Evolutionary conservation across 2,113 vertebrate genomes (phyloP).

Genomic region (Ginglymostoma cirratum): DNA sequence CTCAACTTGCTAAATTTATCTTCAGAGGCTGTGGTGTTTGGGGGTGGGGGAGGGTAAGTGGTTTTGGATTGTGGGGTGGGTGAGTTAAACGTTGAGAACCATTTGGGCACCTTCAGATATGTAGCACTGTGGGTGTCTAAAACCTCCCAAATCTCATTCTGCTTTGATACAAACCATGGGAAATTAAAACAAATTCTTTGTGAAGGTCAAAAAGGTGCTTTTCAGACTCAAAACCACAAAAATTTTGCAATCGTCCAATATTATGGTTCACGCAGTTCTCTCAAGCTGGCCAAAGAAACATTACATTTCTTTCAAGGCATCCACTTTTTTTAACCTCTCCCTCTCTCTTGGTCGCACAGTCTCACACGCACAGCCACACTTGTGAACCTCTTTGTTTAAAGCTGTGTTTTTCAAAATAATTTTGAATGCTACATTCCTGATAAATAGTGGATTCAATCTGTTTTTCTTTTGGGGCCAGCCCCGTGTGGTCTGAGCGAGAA

Average conservation of each 20-base stretch:
- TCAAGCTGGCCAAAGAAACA: not conserved
- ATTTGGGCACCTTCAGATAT: not conserved
- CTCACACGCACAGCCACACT: not conserved
- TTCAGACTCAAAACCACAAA: constrained; percentile 21
- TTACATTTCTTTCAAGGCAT: not conserved
- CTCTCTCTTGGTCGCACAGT: not conserved
- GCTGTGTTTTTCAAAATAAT: not conserved
- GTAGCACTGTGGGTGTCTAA: not conserved
- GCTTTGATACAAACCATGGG: not conserved
- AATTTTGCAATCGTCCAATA: constrained; percentile 13
- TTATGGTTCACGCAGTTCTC: not conserved
- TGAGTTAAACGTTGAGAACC: not conserved
- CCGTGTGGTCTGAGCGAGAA: not conserved
- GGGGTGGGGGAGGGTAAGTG: too few relatives aligned
- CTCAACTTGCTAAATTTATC: not conserved
- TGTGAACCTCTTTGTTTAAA: not conserved
- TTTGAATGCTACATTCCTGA: not conserved
- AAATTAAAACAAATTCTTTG: constrained; percentile 28
- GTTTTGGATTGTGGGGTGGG: not conserved
- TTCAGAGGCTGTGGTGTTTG: not conserved
- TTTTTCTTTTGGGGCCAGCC: not conserved
- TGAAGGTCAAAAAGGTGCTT: not conserved
- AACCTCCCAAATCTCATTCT: not conserved
- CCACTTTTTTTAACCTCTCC: not conserved
- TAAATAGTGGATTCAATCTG: not conserved